phyloP scores from a whole-genome alignment of 30 jellyfish, hydroid and myxozoan genomes.

The Aurelia sp. region DNA sequence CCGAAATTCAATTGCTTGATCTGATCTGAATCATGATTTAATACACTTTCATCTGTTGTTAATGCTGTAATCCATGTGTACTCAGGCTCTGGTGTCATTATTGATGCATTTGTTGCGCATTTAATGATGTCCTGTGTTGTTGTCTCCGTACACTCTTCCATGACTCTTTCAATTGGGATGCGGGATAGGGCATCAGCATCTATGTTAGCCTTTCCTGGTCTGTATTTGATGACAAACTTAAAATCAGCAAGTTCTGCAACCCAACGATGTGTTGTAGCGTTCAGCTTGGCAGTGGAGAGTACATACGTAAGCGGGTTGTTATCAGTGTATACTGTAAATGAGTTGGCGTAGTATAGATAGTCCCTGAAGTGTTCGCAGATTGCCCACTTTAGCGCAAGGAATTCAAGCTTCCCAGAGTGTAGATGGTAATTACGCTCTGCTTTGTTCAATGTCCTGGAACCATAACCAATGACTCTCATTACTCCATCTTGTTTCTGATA shows the following conservation, averaged over 20 bases:
- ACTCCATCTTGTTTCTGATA: conserved; percentile 26
- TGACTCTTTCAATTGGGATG: not conserved
- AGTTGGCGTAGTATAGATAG: conserved; percentile 7
- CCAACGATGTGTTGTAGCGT: conserved; percentile 46
- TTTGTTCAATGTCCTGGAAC: conserved; percentile 18
- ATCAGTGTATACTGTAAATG: conserved; percentile 25
- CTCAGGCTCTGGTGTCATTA: conserved; percentile 20
- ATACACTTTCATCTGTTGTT: conserved; percentile 2
- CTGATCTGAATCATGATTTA: conserved; percentile 2
- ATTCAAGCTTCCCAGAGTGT: not conserved
- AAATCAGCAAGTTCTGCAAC: conserved; percentile 54
- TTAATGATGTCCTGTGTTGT: not conserved
- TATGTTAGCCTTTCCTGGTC: conserved; percentile 56
- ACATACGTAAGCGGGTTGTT: conserved; percentile 28
- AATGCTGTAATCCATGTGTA: conserved; percentile 12
- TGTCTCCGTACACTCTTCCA: not conserved
- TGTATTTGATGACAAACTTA: conserved; percentile 29
- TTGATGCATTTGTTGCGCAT: not conserved
- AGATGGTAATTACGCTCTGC: conserved; percentile 37
- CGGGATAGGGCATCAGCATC: conserved; percentile 61
- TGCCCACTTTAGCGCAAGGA: conserved; percentile 40
- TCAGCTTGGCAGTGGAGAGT: conserved; percentile 36
- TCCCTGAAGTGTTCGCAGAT: conserved; percentile 12
- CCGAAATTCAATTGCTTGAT: not conserved
- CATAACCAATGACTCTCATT: conserved; percentile 35